A percentile compares a stretch with the other conserved stretches of the same genome.
Evolutionary conservation across 2,113 vertebrate species (phyloP).

Genomic region (Phrynocephalus versicolor): DNA sequence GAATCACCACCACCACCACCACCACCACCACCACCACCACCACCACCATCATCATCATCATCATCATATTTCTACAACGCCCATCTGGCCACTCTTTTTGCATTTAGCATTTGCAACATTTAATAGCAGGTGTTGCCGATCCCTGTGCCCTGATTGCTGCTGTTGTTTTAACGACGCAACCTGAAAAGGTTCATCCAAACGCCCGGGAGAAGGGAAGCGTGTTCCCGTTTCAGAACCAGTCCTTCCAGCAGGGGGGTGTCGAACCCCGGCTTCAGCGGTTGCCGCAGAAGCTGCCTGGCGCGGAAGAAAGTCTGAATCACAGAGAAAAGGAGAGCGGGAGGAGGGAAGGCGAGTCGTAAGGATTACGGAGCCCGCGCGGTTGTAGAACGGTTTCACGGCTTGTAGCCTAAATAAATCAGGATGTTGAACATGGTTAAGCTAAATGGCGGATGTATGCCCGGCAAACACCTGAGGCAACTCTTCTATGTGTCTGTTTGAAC

Average conservation of each 20-base stretch:
- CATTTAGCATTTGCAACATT: not conserved
- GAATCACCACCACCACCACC: no score
- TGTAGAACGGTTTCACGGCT: conserved; percentile 31
- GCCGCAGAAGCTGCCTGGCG: conserved; percentile 18
- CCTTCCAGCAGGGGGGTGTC: conserved; percentile 65
- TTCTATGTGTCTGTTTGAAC: conserved; percentile 29
- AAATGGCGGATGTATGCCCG: conserved; percentile 14
- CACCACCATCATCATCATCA: no score
- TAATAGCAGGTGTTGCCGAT: not conserved
- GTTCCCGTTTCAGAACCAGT: conserved; percentile 39
- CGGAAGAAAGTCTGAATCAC: not conserved
- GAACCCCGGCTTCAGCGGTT: conserved; percentile 51
- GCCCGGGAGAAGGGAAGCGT: not conserved
- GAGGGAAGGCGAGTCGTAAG: not conserved
- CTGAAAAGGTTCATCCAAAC: not conserved
- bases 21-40: no score
- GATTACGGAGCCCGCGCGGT: not conserved
- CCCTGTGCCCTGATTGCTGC: not conserved
- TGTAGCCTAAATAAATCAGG: conserved; percentile 38
- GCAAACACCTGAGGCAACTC: conserved; percentile 19
- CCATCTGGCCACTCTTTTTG: no score
- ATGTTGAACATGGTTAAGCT: not conserved
- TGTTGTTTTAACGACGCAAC: not conserved
- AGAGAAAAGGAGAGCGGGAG: not conserved
- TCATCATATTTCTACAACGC: no score